These are phyloP conservation scores for Drosophila neutralis DNA, from an alignment of 2,888 invertebrate genomes.

Conservation along the genomic window DNA sequence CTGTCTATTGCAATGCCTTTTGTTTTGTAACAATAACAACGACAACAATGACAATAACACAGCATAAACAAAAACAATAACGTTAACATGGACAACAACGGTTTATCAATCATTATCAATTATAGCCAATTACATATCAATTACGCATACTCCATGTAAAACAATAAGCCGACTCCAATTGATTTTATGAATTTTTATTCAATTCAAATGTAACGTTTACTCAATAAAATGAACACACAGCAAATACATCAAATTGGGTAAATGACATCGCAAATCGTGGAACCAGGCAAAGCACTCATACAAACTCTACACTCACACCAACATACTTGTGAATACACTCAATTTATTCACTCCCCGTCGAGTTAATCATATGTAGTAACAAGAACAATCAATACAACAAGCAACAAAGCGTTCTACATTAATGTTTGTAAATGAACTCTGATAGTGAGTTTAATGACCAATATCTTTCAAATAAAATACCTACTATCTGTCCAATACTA, in stretches of 20 bases:
- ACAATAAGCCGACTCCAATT: conserved; percentile 30
- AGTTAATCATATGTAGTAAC: conserved; percentile 26
- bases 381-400: conserved; percentile 44
- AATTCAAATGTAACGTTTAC: conserved; percentile 2
- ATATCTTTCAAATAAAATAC: not conserved
- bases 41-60: conserved; percentile 41
- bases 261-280: conserved; percentile 21
- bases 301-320: conserved; percentile 20
- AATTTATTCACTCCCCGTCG: conserved; percentile 8
- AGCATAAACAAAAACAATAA: conserved; percentile 10
- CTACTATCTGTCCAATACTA: not conserved
- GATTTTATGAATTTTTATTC: conserved; percentile 3
- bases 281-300: conserved; percentile 36
- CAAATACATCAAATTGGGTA: conserved; percentile 7
- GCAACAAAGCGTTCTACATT: conserved; percentile 35
- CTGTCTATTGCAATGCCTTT: conserved; percentile 26
- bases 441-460: not conserved
- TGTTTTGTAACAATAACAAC: conserved; percentile 31
- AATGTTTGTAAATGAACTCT: conserved; percentile 5
- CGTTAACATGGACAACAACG: conserved; percentile 42
- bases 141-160: conserved; percentile 50
- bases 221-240: conserved; percentile 2
- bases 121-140: conserved; percentile 52
- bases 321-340: conserved; percentile 3
- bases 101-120: conserved; percentile 41